These are phyloP conservation scores for Pao palembangensis DNA, from an alignment of 2,113 vertebrate genomes.

Conservation along the genomic window DNA sequence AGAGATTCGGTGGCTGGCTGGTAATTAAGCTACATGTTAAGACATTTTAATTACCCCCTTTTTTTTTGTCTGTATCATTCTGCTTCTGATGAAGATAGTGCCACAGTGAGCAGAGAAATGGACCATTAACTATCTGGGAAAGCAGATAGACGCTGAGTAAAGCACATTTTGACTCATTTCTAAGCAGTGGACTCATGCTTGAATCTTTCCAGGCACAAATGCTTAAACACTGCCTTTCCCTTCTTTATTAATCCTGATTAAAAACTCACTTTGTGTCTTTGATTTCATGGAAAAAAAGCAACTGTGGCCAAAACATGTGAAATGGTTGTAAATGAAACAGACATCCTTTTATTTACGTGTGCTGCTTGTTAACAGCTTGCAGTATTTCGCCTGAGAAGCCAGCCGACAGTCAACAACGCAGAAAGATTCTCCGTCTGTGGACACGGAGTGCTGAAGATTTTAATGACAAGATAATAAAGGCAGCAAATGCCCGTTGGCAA, in stretches of 20 bases:
- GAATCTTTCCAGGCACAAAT: conserved; percentile 3
- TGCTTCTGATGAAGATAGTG: conserved; percentile 51
- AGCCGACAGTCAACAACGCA: no score
- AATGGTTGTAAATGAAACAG: conserved; percentile 25
- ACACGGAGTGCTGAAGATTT: no score
- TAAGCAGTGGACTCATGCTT: conserved; percentile 8
- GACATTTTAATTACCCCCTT: conserved; percentile 72
- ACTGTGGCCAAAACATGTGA: conserved; percentile 16
- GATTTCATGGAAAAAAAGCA: conserved; percentile 5
- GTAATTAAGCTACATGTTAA: conserved; percentile 74
- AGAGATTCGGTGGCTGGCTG: conserved; percentile 63
- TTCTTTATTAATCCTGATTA: conserved; percentile 13
- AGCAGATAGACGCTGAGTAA: conserved; percentile 45
- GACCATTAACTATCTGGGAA: conserved; percentile 49
- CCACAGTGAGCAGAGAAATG: conserved; percentile 38
- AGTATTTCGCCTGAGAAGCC: no score
- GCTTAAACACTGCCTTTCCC: neutral
- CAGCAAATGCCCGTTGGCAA: no score
- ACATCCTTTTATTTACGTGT: conserved; percentile 26
- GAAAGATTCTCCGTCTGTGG: no score
- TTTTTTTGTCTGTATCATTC: conserved; percentile 26
- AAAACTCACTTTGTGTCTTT: conserved; percentile 16
- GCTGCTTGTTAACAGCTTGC: conserved; percentile 8
- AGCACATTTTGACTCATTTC: conserved; percentile 38
- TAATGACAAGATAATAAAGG: no score